phyloP scores from a whole-genome alignment of 2,113 vertebrate genomes.

The Tonatia bakeri region DNA sequence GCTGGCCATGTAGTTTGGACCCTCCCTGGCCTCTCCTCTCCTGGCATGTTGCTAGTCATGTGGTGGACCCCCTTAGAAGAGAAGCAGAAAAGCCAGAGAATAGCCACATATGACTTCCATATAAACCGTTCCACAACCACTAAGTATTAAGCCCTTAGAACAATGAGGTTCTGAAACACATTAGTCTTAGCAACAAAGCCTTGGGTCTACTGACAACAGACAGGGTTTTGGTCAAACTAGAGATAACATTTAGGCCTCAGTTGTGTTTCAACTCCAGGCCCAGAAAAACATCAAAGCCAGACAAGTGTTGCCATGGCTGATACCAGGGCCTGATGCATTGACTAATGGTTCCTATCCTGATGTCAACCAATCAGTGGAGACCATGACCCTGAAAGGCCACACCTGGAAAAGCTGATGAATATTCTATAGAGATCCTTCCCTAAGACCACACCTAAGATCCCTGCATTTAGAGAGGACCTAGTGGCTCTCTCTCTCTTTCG shows the following conservation, averaged over 20 bases:
- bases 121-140: not conserved
- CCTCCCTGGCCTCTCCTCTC: not conserved
- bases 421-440: not conserved
- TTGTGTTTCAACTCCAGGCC: not conserved
- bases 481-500: not conserved
- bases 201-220: not conserved
- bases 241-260: not conserved
- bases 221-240: not conserved
- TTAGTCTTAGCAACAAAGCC: not conserved
- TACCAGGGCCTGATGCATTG: not conserved
- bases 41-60: not conserved
- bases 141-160: not conserved
- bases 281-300: not conserved
- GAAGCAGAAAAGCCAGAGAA: not conserved
- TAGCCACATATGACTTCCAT: not conserved
- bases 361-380: not conserved
- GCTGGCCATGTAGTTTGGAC: not conserved
- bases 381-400: not conserved
- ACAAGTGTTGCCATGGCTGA: not conserved
- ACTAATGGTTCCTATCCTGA: not conserved
- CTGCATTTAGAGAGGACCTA: not conserved
- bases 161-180: not conserved
- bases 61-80: not conserved
- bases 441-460: not conserved
- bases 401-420: not conserved